Evolutionary conservation across 2,113 vertebrate genomes (phyloP), one percentile per base, ranked within the genome.

Genomic region (Damaliscus lunatus): DNA sequence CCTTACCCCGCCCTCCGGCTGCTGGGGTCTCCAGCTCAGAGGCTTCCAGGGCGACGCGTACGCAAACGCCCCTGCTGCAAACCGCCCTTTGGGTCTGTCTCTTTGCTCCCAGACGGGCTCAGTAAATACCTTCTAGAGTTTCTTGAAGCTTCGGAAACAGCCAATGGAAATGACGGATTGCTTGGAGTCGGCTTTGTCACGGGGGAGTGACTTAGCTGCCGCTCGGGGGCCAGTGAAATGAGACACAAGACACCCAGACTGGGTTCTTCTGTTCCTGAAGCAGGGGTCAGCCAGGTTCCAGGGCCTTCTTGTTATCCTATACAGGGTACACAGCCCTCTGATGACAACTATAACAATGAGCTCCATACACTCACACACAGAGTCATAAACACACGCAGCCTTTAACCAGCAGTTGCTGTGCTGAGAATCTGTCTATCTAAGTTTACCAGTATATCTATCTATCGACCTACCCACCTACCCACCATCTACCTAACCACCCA

Each of bases 71-170:
- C 48, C 55, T 9, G 23, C 11, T 2, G n/a, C 78, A 50, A 43
- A 95, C 19, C 23, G 52, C 64, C 94, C 71, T 27, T 6, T n/a
- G 13, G 52, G 6, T 96, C 88, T 62, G 27, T 52, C 93, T 89
- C 64, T 97, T 83, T 88, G 81, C 57, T 94, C 77, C 31, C 88
- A 97, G 93, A 4, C 7, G 80, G 5, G 6, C 16, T 85, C 94
- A 4, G 46, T 96, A 96, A 98, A 97, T 21, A 97, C 83, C 84
- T 59, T 95, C 60, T 84, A 93, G 71, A 15, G 16, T 80, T 95
- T 93, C 87, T 25, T 43, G 62, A 92, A 93, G 96, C 92, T 96
- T 82, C 23, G 55, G 60, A 53, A 25, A 81, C 46, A 96, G 93
- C 83, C 85, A 94, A 53, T 74, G 25, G 43, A 86, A 64, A 83